Percentiles rank a stretch among this genome's conserved stretches.
phyloP scores from a whole-genome alignment of 2,888 invertebrate genomes.

The Acanthopleura granulata region DNA sequence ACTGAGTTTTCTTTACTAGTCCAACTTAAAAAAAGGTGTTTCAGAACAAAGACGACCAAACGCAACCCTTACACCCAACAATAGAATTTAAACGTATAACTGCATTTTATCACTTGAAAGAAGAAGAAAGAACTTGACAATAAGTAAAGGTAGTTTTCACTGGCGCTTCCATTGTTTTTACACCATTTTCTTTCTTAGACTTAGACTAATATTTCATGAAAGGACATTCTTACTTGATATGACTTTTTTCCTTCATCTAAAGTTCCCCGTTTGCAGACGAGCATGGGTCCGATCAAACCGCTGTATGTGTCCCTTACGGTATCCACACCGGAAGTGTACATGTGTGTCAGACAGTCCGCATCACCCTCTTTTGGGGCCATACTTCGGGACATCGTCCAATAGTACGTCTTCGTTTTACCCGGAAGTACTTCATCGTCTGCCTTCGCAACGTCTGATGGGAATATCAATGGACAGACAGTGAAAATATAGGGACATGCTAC shows the following conservation, averaged over 20 bases:
- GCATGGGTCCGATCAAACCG: constrained; percentile 30
- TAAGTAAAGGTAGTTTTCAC: no score
- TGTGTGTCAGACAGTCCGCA: constrained; percentile 30
- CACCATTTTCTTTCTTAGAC: background rate
- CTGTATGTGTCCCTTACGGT: constrained; percentile 26
- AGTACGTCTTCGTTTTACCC: constrained; percentile 24
- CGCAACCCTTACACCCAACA: no score
- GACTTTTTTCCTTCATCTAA: constrained; percentile 14
- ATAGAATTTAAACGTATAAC: no score
- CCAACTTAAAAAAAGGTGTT: no score
- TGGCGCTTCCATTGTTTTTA: no score
- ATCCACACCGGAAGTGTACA: constrained; percentile 29
- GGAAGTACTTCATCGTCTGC: constrained; percentile 6
- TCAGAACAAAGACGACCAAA: no score
- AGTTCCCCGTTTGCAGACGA: constrained; percentile 27
- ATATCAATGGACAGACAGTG: background rate
- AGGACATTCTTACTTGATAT: background rate
- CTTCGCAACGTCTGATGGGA: background rate
- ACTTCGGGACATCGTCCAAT: constrained; percentile 30
- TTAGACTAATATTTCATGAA: constrained; percentile 28
- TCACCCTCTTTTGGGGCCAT: constrained; percentile 31
- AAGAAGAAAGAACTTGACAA: no score
- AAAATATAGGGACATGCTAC: no score
- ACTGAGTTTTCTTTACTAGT: no score
- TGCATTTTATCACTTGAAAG: no score